Base-by-base conservation (phyloP, 2,888 invertebrate species). In the Tachina fera region DNA sequence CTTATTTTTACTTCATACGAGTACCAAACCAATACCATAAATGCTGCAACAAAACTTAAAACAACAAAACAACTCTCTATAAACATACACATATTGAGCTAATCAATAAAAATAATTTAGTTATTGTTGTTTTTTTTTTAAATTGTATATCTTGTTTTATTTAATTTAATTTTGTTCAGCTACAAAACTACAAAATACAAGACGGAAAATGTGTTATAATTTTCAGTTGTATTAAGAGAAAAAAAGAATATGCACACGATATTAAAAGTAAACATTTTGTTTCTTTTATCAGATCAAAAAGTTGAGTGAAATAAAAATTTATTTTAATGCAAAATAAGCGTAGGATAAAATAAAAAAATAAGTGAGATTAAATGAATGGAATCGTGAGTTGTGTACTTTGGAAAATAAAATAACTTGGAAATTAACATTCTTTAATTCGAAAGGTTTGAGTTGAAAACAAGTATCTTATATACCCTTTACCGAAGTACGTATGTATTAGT, bases 181-280 rank as follows among this genome's bases (percentile, higher is more conserved):
- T 47, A 80, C 83, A 86, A 83, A 86, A 86, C 86, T 83, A 76
- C 85, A 86, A 71, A 58, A 22, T 31, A 1, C 13, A 53, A 13
- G n/a, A 13, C 14, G 47, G 14, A 60, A 41, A 65, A 58, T 71
- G 60, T 76, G 76, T 86, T 76, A 80, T 72, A 83, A 47, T 79
- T 72, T 79, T 79, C 61, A 80, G 72, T 83, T 82, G 43, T 49
- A 56, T 45, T 63, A 31, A n/a, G 9, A 53, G 31, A 75, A 53
- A 31, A 43, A 49, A 11, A 49, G 13, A 72, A 16, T 22, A 41
- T 58, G 56, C 1, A n/a, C n/a, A 47, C 39, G 31, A 70, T 9
- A 58, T 14, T 41, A 1, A n/a, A n/a, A 39, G 43, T 43, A n/a
- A 31, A 47, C 39, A 39, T 39, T 56, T 39, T 67, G 39, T 80